Conservation (phyloP, 2,888 invertebrate genomes). For the Atethmia centrago region DNA sequence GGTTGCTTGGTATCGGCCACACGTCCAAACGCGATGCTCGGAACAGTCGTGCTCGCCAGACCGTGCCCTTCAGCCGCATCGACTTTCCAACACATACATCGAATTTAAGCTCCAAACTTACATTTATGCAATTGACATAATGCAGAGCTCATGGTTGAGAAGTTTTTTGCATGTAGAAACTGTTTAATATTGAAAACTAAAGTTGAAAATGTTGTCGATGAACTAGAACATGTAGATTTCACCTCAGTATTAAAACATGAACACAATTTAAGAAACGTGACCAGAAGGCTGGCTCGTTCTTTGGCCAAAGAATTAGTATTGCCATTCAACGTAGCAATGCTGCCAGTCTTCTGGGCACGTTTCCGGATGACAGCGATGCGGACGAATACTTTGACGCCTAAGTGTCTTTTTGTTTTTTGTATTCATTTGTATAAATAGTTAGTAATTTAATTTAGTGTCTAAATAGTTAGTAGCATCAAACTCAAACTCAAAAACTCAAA, state of each 20-base stretch:
- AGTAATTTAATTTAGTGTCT: too few relatives aligned
- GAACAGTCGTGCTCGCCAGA: constrained; percentile 81
- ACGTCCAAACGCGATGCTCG: constrained; percentile 76
- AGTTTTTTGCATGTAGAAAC: constrained; percentile 13
- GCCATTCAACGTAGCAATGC: too few relatives aligned
- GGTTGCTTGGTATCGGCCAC: constrained; percentile 83
- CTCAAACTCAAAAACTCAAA: too few relatives aligned
- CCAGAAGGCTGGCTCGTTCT: too few relatives aligned
- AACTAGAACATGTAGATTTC: not conserved
- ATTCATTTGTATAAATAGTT: too few relatives aligned
- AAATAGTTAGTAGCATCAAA: too few relatives aligned
- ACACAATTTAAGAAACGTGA: not conserved
- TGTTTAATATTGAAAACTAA: not conserved
- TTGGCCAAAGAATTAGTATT: too few relatives aligned
- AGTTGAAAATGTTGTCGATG: too few relatives aligned
- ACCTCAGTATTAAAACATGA: not conserved
- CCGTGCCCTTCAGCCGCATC: constrained; percentile 82
- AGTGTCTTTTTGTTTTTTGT: too few relatives aligned
- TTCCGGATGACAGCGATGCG: too few relatives aligned
- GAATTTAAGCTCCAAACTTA: constrained; percentile 67
- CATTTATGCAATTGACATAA: constrained; percentile 55
- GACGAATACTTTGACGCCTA: too few relatives aligned
- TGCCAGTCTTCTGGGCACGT: too few relatives aligned
- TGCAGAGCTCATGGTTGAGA: constrained; percentile 21
- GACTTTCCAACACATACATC: constrained; percentile 77